Base-by-base conservation (phyloP, 1,140 invertebrate species). In the Drosophila orosa region DNA sequence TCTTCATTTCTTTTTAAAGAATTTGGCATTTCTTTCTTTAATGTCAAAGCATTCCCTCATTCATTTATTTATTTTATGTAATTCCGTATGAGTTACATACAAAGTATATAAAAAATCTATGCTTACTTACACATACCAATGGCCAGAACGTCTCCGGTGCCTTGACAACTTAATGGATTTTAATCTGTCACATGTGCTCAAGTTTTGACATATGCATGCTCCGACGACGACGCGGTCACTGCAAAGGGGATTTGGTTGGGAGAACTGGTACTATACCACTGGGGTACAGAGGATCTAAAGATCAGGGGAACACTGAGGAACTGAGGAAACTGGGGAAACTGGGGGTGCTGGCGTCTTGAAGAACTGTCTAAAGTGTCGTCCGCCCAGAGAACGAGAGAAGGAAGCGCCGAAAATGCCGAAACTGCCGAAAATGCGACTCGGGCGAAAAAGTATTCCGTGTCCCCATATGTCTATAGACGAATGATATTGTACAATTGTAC, bases 161-260 rank as follows among this genome's bases (percentile, higher is more conserved):
- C 68, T 72, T 89, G 84, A 89, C 84, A 89, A 90, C 84, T 89
- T 89, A 89, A 89, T 89, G 84, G 84, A 89, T 89, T 89, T 89
- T 89, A 89, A 89, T 89, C 84, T 89, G 84, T 89, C 84, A 89
- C 84, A 89, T 77, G 80, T 76, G 84, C 72, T 87, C 84, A 89
- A 87, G 52, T 83, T 83, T 76, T 87, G 83, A 87, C 83, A 86
- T 78, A 71, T 86, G 72, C 57, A 60, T 62, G 61, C 56, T 65
- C 48, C 40, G 22, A 22, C 76, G 22, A 22, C 76, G 48, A 44
- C 40, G 68, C 74, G 69, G 79, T 78, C 80, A 82, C 72, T 76
- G 80, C 55, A 56, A 68, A 58, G 50, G 65, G 65, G 65, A 33
- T 22, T 22, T 15, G 48, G 29, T 8, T 27, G 48, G 33, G 50